Evolutionary conservation across 2,113 vertebrate genomes (phyloP).

Genomic region (Felis catus): F.catus_Fca126_mat1.0 CM031415.1:71882001-71882500

Average conservation of each 20-base stretch:
- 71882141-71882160: not conserved
- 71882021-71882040: accelerated
- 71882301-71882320: not conserved
- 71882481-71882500: not conserved
- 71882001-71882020: not conserved
- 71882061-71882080: not conserved
- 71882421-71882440: not conserved
- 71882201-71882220: not conserved
- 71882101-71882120: not conserved
- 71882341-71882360: not conserved
- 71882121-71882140: not conserved
- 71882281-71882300: not conserved
- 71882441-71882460: not conserved
- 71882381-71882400: not conserved
- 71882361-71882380: not conserved
- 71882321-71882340: not conserved
- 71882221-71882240: not conserved
- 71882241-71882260: not conserved
- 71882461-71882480: not conserved
- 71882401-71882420: not conserved
- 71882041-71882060: not conserved
- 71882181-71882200: not conserved
- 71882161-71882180: not conserved
- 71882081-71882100: not conserved
- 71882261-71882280: not conserved